A percentile compares a stretch with the other conserved stretches of the same genome.
Evolutionary conservation across 1,140 invertebrate species (phyloP).

Genomic region (Euwallacea fornicatus): DNA sequence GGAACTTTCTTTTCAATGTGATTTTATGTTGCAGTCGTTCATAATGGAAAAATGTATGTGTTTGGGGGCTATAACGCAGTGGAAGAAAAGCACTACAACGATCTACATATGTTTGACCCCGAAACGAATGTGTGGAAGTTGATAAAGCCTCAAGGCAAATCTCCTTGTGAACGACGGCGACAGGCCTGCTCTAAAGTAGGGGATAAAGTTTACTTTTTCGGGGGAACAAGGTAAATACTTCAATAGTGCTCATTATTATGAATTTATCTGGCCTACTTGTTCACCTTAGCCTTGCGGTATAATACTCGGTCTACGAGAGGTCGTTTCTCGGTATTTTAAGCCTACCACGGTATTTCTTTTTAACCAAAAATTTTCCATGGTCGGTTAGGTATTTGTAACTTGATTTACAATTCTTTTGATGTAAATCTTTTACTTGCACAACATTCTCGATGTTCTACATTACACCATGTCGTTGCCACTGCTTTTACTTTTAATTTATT

Average conservation of each 20-base stretch:
- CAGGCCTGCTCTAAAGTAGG: constrained; percentile 77
- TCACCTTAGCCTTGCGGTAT: too few relatives aligned
- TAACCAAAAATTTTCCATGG: too few relatives aligned
- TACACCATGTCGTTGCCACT: too few relatives aligned
- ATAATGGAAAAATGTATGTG: constrained; percentile 76
- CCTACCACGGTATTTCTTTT: too few relatives aligned
- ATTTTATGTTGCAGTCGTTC: constrained; percentile 63
- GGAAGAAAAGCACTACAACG: constrained; percentile 75
- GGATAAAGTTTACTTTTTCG: constrained; percentile 77
- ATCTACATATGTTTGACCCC: constrained; percentile 74
- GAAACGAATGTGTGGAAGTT: constrained; percentile 63
- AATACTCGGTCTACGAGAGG: too few relatives aligned
- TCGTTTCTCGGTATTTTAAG: too few relatives aligned
- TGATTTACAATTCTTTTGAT: too few relatives aligned
- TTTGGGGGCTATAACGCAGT: constrained; percentile 87
- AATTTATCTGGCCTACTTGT: not conserved
- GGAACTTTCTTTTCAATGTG: too few relatives aligned
- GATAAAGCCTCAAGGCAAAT: constrained; percentile 60
- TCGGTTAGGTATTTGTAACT: too few relatives aligned
- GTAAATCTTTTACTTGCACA: too few relatives aligned
- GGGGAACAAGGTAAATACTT: constrained; percentile 72
- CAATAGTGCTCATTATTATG: not conserved
- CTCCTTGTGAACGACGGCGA: constrained; percentile 71
- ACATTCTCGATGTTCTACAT: too few relatives aligned
- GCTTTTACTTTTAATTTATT: too few relatives aligned